Conservation (phyloP, 2,888 invertebrate genomes). For the Meta bourneti region DNA sequence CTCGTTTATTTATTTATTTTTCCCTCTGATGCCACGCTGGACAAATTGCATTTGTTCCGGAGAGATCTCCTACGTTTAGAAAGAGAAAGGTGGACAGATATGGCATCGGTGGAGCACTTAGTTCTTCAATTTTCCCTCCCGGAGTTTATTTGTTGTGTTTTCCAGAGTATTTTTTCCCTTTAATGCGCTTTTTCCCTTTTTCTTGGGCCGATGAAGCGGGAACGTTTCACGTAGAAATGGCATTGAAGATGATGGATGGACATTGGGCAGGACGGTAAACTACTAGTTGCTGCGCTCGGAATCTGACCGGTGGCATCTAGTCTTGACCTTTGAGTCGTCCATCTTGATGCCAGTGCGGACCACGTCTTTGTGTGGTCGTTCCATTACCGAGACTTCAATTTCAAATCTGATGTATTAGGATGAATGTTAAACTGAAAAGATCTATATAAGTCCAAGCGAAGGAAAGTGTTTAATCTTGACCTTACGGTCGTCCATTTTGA, state of each 20-base stretch:
- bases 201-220: not conserved
- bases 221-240: not conserved
- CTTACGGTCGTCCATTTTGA: too few species aligned
- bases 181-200: not conserved
- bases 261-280: not conserved
- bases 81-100: constrained; percentile 47
- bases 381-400: too few species aligned
- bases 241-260: not conserved
- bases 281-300: not conserved
- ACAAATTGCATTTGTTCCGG: constrained; percentile 57
- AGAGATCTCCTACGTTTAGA: constrained; percentile 53
- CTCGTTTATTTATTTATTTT: constrained; percentile 8
- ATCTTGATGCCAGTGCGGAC: too few species aligned
- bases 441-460: too few species aligned
- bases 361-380: too few species aligned
- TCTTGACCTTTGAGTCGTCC: not conserved
- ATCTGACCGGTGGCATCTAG: not conserved
- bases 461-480: too few species aligned
- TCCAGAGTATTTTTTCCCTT: not conserved
- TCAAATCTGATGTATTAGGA: too few species aligned
- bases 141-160: constrained; percentile 37
- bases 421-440: too few species aligned
- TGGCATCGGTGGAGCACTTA: constrained; percentile 53
- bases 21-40: constrained; percentile 3
- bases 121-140: constrained; percentile 35